Evolutionary conservation across 2,888 invertebrate genomes (phyloP).

Genomic region (Falcaria lacertinaria): DNA sequence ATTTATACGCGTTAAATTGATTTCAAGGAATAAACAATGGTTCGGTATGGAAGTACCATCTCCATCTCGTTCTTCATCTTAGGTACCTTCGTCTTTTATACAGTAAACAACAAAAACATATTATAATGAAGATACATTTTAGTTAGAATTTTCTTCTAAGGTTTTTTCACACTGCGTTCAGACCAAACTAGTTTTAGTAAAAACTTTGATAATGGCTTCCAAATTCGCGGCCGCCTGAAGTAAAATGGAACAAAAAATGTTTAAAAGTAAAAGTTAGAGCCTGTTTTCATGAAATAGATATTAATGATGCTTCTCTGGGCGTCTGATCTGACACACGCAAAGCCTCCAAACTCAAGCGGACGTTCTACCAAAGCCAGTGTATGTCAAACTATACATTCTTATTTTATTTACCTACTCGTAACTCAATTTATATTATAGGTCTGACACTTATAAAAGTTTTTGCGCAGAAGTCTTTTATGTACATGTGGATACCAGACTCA

Average conservation of each 20-base stretch:
- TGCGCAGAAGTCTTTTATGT: no score
- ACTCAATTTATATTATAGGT: no score
- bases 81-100: no score
- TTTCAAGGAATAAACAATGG: no score
- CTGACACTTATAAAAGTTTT: no score
- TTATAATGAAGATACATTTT: no score
- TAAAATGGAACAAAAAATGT: neutral
- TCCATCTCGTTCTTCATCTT: no score
- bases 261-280: neutral
- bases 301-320: slow-evolving; percentile 20
- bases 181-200: neutral
- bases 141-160: neutral
- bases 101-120: no score
- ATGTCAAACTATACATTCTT: slow-evolving; percentile 10
- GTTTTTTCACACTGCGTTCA: neutral
- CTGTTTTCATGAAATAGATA: slow-evolving; percentile 25
- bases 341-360: slow-evolving; percentile 20
- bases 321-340: slow-evolving; percentile 24
- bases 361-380: slow-evolving; percentile 10
- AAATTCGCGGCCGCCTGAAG: neutral
- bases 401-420: neutral
- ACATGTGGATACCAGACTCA: no score
- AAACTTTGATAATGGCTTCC: neutral
- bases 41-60: no score
- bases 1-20: no score